phyloP scores from a whole-genome alignment of 2,888 invertebrate genomes.

The Endotricha flammealis region DNA sequence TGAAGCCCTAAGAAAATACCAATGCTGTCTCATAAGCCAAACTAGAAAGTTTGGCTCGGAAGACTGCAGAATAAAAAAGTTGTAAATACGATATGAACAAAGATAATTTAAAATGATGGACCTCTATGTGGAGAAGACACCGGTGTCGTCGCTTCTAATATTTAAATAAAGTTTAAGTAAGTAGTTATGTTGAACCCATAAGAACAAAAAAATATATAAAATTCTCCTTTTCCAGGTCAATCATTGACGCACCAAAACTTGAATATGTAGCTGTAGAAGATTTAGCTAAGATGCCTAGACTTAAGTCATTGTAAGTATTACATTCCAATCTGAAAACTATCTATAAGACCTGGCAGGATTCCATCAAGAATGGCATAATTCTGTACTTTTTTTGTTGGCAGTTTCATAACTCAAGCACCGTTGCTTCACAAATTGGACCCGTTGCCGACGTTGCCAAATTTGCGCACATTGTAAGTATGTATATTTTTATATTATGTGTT shows the following conservation, averaged over 20 bases:
- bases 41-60: too few relatives aligned
- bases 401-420: conserved; percentile 84
- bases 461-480: conserved; percentile 81
- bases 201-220: too few relatives aligned
- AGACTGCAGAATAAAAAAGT: too few relatives aligned
- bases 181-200: too few relatives aligned
- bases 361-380: background rate
- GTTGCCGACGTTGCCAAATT: conserved; percentile 73
- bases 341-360: background rate
- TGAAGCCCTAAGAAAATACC: too few relatives aligned
- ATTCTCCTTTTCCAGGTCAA: conserved; percentile 74
- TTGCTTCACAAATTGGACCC: conserved; percentile 74
- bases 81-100: too few relatives aligned
- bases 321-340: background rate
- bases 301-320: conserved; percentile 78
- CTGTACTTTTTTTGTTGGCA: conserved; percentile 41
- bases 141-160: too few relatives aligned
- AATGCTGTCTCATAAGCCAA: too few relatives aligned
- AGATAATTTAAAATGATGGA: too few relatives aligned
- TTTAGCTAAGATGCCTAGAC: conserved; percentile 77
- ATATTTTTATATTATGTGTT: conserved; percentile 28
- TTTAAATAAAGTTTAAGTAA: too few relatives aligned
- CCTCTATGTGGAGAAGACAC: too few relatives aligned
- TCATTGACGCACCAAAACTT: conserved; percentile 75
- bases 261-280: conserved; percentile 77